Conservation (phyloP, 2,797 vertebrate genomes). For the Octomys mimax region DNA sequence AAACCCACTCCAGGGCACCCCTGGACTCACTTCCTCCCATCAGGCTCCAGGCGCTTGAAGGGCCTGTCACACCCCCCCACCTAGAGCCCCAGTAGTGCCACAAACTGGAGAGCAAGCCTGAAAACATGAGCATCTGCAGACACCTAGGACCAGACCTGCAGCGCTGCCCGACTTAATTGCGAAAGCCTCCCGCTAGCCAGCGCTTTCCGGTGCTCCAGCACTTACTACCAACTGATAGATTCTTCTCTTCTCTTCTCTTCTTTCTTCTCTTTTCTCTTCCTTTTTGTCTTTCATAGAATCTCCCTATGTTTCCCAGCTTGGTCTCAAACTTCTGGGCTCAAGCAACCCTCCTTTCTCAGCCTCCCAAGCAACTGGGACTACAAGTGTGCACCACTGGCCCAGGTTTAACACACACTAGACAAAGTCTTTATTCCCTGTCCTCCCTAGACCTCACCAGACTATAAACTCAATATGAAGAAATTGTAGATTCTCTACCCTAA, state of each 20-base stretch:
- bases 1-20: neutral
- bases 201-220: neutral
- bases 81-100: too few species aligned
- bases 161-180: neutral
- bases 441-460: neutral
- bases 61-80: neutral
- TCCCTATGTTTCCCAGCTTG: neutral
- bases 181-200: rapidly evolving
- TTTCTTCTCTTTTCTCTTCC: too few species aligned
- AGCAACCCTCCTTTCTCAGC: neutral
- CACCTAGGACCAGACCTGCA: neutral
- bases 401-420: neutral
- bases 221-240: neutral
- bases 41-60: neutral
- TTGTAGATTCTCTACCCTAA: neutral
- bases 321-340: neutral
- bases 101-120: neutral
- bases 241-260: too few species aligned
- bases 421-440: neutral
- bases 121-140: neutral
- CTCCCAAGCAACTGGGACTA: neutral
- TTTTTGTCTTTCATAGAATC: neutral
- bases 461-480: neutral
- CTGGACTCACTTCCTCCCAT: neutral
- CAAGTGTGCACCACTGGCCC: neutral